Evolutionary conservation across 1,140 invertebrate species (phyloP).

Genomic region (Belonocnema kinseyi): DNA sequence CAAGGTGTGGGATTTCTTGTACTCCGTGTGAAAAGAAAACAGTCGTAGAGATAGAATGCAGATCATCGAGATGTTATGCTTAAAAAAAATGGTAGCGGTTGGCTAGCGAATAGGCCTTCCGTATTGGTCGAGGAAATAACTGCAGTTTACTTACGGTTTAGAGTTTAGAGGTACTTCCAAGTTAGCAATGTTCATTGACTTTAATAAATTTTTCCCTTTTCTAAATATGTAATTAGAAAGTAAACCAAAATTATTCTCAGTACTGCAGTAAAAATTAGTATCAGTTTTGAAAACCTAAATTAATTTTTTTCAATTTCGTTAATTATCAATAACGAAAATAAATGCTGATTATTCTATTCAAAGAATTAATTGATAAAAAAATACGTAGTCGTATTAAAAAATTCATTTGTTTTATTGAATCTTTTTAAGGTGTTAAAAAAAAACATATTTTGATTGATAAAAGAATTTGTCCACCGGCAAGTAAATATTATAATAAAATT

Average conservation of each 20-base stretch:
- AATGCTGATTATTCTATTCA: no score
- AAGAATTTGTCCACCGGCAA: no score
- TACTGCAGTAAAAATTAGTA: no score
- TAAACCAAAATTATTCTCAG: not conserved
- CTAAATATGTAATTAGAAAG: not conserved
- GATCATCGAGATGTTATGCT: constrained; percentile 26
- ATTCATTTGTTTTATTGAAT: no score
- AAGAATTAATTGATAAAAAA: no score
- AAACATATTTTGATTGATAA: no score
- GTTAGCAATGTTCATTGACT: not conserved
- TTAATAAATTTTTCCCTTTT: not conserved
- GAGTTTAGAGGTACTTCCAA: constrained; percentile 2
- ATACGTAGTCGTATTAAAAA: no score
- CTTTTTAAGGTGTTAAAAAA: no score
- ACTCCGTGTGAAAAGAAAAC: constrained; percentile 16
- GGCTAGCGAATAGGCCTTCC: constrained; percentile 20
- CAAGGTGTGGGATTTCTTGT: not conserved
- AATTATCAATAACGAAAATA: no score
- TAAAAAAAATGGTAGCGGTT: constrained; percentile 28
- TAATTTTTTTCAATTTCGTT: no score
- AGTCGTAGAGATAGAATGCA: constrained; percentile 16
- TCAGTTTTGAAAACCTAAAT: no score
- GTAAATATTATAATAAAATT: no score
- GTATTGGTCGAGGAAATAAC: constrained; percentile 26
- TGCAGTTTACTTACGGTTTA: constrained; percentile 31